A percentile compares a stretch with the other conserved stretches of the same genome.
These are phyloP conservation scores for Otis tarda DNA, from an alignment of 2,113 vertebrate genomes.

Conservation along the genomic window DNA sequence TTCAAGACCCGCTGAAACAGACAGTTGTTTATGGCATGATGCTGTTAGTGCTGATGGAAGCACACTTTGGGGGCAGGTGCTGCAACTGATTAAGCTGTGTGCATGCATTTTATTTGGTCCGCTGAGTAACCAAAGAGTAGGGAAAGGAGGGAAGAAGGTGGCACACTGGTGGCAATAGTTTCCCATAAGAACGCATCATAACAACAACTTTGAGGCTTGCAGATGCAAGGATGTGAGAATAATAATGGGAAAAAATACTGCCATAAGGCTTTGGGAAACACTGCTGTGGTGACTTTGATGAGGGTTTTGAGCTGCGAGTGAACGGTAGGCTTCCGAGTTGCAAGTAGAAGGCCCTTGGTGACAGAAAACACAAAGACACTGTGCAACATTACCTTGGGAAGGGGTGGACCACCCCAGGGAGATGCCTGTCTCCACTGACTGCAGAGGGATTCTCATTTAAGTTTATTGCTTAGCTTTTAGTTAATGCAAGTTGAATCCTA, in stretches of 20 bases:
- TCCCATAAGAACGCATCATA: fast-evolving
- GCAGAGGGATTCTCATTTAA: background rate
- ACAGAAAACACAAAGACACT: background rate
- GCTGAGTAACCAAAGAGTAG: background rate
- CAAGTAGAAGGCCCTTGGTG: background rate
- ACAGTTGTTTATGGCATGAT: background rate
- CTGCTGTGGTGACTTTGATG: background rate
- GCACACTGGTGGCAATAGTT: fast-evolving
- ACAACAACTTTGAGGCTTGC: background rate
- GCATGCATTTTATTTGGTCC: background rate
- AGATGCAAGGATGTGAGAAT: background rate
- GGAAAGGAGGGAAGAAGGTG: background rate
- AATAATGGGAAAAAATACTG: background rate
- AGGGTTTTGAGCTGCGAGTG: background rate
- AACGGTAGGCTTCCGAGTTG: background rate
- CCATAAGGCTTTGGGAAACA: background rate
- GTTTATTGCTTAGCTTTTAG: background rate
- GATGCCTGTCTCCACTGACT: background rate
- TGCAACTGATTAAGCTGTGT: background rate
- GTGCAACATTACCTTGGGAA: background rate
- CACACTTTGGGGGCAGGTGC: background rate
- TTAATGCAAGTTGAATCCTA: background rate
- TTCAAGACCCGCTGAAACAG: background rate
- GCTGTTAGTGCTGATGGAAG: background rate
- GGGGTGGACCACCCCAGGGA: background rate